Conservation (phyloP, 2,888 invertebrate species). For the Creontiades dilutus region DNA sequence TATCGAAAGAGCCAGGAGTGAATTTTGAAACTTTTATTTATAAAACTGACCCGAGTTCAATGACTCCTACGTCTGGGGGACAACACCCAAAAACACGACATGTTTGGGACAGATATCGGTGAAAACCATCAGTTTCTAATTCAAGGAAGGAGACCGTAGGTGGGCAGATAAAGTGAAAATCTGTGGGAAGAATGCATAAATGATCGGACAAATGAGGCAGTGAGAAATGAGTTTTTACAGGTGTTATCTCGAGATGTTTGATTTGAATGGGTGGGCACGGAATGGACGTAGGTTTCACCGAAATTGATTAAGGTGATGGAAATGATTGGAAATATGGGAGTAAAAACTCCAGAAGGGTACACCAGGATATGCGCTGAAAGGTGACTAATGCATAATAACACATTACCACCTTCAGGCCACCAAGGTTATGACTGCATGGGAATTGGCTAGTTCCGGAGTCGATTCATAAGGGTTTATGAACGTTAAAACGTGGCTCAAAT, state of each 20-base stretch:
- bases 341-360: neutral
- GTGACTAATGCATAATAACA: conserved; percentile 22
- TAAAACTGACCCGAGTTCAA: conserved; percentile 27
- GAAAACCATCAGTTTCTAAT: neutral
- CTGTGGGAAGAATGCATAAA: conserved; percentile 7
- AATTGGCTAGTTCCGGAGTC: conserved; percentile 18
- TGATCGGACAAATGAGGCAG: no score
- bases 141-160: neutral
- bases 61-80: conserved; percentile 12
- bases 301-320: no score
- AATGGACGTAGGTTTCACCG: no score
- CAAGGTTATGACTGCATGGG: conserved; percentile 35
- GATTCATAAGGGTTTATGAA: neutral
- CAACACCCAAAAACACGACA: neutral
- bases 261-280: no score
- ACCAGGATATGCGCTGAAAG: neutral
- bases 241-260: no score
- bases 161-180: neutral
- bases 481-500: neutral
- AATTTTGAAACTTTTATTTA: conserved; percentile 26
- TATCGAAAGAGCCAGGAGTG: neutral
- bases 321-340: neutral
- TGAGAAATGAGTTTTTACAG: no score
- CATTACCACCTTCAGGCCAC: conserved; percentile 30
- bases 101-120: neutral